Conservation (phyloP, 2,113 vertebrate genomes). For the Lynx canadensis region DNA sequence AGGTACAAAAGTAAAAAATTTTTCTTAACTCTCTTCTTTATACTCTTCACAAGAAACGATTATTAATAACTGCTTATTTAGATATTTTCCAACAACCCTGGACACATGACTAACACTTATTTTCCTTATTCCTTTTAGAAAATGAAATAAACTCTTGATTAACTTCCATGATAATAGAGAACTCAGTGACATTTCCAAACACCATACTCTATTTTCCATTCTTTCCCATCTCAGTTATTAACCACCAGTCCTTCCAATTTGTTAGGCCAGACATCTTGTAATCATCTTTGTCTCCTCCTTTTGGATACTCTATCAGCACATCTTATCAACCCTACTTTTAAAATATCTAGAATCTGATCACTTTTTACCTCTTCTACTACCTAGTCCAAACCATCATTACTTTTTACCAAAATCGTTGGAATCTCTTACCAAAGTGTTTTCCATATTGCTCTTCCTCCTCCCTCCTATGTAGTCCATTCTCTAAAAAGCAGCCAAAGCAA, state of each 20-base stretch:
- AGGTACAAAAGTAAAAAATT: background rate
- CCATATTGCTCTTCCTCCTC: no score
- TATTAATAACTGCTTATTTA: background rate
- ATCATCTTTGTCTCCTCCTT: background rate
- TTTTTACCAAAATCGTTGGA: background rate
- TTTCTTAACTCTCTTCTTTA: background rate
- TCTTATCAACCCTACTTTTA: background rate
- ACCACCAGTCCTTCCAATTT: background rate
- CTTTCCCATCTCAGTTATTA: background rate
- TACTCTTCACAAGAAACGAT: background rate
- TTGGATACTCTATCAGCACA: background rate
- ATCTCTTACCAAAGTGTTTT: background rate
- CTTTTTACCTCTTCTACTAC: background rate
- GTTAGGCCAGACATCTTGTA: background rate
- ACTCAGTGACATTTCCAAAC: background rate
- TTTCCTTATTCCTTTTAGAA: background rate
- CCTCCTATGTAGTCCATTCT: background rate
- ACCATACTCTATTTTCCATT: background rate
- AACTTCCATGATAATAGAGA: background rate
- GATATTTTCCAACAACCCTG: background rate
- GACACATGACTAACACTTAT: background rate
- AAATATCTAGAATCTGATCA: background rate
- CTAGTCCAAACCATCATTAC: background rate
- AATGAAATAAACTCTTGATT: background rate
- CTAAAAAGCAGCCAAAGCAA: background rate